Evolutionary conservation across 2,888 invertebrate genomes (phyloP).

Genomic region (Pelosia muscerda): DNA sequence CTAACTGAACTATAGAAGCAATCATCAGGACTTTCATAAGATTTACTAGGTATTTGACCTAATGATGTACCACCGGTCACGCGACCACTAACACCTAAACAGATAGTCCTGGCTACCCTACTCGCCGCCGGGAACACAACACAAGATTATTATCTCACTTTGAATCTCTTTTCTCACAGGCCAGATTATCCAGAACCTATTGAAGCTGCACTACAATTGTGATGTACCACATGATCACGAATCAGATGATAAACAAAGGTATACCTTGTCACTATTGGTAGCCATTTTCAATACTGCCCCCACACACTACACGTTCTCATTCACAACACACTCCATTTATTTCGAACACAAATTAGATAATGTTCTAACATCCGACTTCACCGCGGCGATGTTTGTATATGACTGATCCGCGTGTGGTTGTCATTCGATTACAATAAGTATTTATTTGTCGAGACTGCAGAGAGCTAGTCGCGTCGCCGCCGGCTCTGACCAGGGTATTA

Average conservation of each 20-base stretch:
- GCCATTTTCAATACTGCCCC: conserved; percentile 12
- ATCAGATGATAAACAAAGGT: not conserved
- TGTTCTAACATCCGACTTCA: not conserved
- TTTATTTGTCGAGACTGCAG: conserved; percentile 24
- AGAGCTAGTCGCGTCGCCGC: conserved; percentile 1
- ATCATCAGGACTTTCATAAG: no score
- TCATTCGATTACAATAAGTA: conserved; percentile 27
- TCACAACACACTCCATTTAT: not conserved
- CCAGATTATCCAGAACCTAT: no score
- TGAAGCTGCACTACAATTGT: no score
- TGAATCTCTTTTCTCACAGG: no score
- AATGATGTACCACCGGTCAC: no score
- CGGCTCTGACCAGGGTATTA: not conserved
- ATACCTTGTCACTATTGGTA: conserved; percentile 8
- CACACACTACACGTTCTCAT: conserved; percentile 11
- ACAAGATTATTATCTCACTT: no score
- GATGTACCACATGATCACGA: not conserved
- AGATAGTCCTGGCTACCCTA: no score
- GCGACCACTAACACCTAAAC: no score
- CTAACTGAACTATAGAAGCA: no score
- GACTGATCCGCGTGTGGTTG: conserved; percentile 14
- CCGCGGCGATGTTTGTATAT: not conserved
- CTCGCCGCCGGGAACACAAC: no score
- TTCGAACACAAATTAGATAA: not conserved
- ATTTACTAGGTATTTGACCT: no score